Base-by-base conservation (phyloP, 2,113 vertebrate species). In the Plestiodon gilberti region DNA sequence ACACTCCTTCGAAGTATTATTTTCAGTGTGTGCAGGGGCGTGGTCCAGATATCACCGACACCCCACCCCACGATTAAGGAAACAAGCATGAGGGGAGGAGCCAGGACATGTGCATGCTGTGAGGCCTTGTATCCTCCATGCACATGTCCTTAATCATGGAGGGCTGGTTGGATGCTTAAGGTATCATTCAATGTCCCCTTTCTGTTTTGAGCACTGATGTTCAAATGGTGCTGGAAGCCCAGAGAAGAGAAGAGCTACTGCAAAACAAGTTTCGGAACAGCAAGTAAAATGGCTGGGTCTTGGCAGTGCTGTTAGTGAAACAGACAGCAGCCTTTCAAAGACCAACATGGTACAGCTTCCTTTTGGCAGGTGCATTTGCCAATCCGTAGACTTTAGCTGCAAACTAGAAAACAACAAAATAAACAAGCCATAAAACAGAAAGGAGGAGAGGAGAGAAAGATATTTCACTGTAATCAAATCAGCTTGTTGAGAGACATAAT, bases 391-490 rank as follows among this genome's bases (percentile, higher is more conserved):
- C 77, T 67, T 87, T 25, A 85, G 61, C 43, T 84, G 11, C 23
- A 89, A 75, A 71, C 78, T 73, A 65, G 43, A 76, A 30, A 77
- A 86, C 82, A 85, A 79, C 86, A 89, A 84, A 78, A 79, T 74
- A 65, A 84, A 69, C 84, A 83, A 18, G 84, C 9, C 22, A 69
- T 80, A 81, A 20, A 83, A 91, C 79, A 74, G 15, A 35, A 79
- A 86, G 85, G 35, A 67, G 57, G 30, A 55, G 38, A n/a, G 23
- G 52, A 35, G 28, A 85, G 74, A 14, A 85, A 83, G 40, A 35
- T 84, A 86, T 25, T 90, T 80, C 82, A 80, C 78, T 61, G 55
- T 80, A 85, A 83, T 86, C 75, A 85, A 90, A 84, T 89, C 55
- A 85, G 43, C 78, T 88, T 84, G 69, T 86, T 89, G 76, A 87